Percentiles rank a stretch among this genome's conserved stretches.
Evolutionary conservation across 1,140 invertebrate species (phyloP).

Genomic region (Ostrea denselamellosa): DNA sequence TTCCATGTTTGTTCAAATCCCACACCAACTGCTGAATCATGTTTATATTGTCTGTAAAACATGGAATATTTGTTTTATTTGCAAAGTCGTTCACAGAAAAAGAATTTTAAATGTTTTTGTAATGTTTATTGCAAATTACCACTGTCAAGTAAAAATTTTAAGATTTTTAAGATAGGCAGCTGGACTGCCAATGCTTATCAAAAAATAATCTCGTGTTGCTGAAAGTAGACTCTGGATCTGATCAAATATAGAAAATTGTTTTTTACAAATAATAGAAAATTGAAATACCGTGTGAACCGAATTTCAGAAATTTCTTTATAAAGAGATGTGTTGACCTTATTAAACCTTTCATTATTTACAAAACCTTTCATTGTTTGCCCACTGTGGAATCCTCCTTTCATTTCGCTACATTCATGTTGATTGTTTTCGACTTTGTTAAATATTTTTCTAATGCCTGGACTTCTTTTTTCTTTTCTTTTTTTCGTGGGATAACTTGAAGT

Average conservation of each 20-base stretch:
- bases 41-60: background rate
- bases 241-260: background rate
- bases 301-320: background rate
- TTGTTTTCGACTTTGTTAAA: conserved; percentile 40
- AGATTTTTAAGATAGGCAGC: background rate
- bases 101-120: background rate
- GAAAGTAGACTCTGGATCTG: background rate
- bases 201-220: background rate
- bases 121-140: background rate
- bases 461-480: background rate
- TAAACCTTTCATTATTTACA: background rate
- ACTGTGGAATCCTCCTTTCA: background rate
- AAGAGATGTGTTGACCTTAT: background rate
- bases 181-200: background rate
- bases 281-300: no score
- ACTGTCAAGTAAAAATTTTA: no score
- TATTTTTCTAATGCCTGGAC: conserved; percentile 27
- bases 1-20: background rate
- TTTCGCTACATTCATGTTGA: conserved; percentile 15
- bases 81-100: background rate
- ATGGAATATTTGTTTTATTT: conserved; percentile 6
- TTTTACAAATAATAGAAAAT: background rate
- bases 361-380: background rate
- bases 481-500: conserved; percentile 17
- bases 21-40: background rate